A percentile compares a stretch with the other conserved stretches of the same genome.
Conservation (phyloP, 2,888 invertebrate species). For the Pecten maximus region DNA sequence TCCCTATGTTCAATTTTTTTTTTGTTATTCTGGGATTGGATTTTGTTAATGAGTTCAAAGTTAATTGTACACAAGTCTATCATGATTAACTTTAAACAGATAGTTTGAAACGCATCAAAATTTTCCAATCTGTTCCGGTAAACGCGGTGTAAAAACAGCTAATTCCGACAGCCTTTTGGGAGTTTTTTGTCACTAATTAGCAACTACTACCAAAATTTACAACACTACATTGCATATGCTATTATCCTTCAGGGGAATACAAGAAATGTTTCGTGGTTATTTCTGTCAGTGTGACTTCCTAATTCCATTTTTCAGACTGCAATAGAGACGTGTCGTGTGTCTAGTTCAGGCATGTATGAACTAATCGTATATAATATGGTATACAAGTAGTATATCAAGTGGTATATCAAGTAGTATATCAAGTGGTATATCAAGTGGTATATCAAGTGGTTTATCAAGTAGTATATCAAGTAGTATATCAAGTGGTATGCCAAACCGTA, state of each 20-base stretch:
- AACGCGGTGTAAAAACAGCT: neutral
- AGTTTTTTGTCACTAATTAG: neutral
- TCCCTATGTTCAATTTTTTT: too few species aligned
- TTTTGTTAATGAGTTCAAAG: neutral
- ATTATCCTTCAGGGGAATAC: neutral
- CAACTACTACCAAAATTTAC: neutral
- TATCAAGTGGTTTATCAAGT: too few species aligned
- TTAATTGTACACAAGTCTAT: neutral
- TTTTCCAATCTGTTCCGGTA: neutral
- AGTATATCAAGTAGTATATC: too few species aligned
- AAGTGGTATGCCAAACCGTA: too few species aligned
- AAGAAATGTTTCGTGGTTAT: neutral
- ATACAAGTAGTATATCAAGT: too few species aligned
- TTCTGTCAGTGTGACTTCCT: too few species aligned
- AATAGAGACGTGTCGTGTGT: too few species aligned
- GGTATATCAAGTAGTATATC: too few species aligned
- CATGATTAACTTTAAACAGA: neutral
- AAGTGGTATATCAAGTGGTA: too few species aligned
- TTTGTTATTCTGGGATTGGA: neutral
- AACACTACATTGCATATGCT: neutral
- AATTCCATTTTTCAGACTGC: too few species aligned
- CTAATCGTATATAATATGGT: too few species aligned
- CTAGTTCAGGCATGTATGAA: too few species aligned
- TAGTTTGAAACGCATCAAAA: neutral
- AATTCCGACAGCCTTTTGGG: neutral